phyloP scores from a whole-genome alignment of 2,888 invertebrate species.

The Drosophila recens region DNA sequence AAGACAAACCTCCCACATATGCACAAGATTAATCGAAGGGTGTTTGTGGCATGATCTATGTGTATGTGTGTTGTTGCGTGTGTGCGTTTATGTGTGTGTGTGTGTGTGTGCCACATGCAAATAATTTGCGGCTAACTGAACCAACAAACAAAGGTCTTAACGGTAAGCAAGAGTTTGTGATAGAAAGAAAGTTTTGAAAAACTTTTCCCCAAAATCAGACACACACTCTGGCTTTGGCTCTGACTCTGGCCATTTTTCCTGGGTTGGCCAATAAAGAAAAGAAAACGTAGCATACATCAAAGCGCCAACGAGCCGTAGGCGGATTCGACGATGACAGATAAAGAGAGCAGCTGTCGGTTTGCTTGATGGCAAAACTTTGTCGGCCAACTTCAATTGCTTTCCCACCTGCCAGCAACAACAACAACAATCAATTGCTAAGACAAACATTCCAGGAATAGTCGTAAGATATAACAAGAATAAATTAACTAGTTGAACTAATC shows the following conservation, averaged over 20 bases:
- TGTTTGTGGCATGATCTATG: slow-evolving; percentile 8
- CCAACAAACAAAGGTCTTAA: slow-evolving; percentile 56
- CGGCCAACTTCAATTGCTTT: slow-evolving; percentile 72
- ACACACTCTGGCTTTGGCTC: slow-evolving; percentile 9
- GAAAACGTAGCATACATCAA: slow-evolving; percentile 67
- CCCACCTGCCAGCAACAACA: slow-evolving; percentile 52
- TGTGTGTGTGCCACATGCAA: neutral
- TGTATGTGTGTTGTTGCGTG: neutral
- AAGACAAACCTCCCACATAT: slow-evolving; percentile 39
- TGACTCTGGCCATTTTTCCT: neutral
- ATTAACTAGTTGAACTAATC: slow-evolving; percentile 4
- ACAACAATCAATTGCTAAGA: slow-evolving; percentile 32
- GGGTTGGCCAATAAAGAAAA: slow-evolving; percentile 17
- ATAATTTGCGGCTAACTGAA: slow-evolving; percentile 62
- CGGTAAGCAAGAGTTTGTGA: slow-evolving; percentile 35
- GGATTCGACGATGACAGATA: slow-evolving; percentile 37
- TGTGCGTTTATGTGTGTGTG: neutral
- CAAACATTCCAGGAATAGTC: slow-evolving; percentile 16
- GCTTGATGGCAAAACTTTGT: slow-evolving; percentile 70
- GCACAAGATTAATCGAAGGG: slow-evolving; percentile 69
- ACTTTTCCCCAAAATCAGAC: slow-evolving; percentile 49
- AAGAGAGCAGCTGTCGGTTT: slow-evolving; percentile 69
- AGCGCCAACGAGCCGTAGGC: slow-evolving; percentile 52
- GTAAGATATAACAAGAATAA: slow-evolving; percentile 6
- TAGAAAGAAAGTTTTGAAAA: slow-evolving; percentile 57